Base-by-base conservation (phyloP, 2,888 invertebrate genomes). In the Orthosia gracilis region DNA sequence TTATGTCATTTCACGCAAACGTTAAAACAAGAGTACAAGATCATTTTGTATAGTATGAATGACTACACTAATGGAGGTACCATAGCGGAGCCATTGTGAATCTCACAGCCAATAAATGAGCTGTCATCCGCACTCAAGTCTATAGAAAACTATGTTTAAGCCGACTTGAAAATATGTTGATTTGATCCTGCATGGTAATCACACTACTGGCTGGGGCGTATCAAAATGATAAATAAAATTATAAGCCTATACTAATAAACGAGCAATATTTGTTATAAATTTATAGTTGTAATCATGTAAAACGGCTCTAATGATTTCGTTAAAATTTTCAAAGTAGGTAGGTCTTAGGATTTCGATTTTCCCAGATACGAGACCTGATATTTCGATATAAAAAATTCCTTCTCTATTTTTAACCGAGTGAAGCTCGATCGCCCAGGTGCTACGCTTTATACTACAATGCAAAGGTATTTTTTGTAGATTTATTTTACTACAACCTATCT, bases 91-190 rank as follows among this genome's bases (percentile, higher is more conserved):
- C 79, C 66, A 71, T 81, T 81, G 81, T 81, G 70, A 78, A 57
- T 66, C 67, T 58, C 78, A 64, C 59, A 70, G 70, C 71, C 83
- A 83, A 82, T 81, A 82, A 49, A 81, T 78, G 74, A 78, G 74
- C 79, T 82, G 83, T 78, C 83, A 78, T 74, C 23, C 70, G 65
- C 83, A 81, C 67, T 77, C 73, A 23, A 47, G 58, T 70, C 73
- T 64, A 78, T 74, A 78, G 57, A 67, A 50, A 73, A 78, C 61
- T 77, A 80, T 73, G 58, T 73, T 66, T 63, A 47, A 67, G 21
- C 62, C 62, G 26, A 65, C 68, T 61, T 68, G 23, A n/a, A 23
- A 67, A 50, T 50, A 68, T n/a, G 17, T 70, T 68, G 52, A 50
- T 68, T 63, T 59, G 65, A 55, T 62, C 18, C 21, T 49, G 1